Conservation (phyloP, 2,888 invertebrate species). For the Suillia variegata region DNA sequence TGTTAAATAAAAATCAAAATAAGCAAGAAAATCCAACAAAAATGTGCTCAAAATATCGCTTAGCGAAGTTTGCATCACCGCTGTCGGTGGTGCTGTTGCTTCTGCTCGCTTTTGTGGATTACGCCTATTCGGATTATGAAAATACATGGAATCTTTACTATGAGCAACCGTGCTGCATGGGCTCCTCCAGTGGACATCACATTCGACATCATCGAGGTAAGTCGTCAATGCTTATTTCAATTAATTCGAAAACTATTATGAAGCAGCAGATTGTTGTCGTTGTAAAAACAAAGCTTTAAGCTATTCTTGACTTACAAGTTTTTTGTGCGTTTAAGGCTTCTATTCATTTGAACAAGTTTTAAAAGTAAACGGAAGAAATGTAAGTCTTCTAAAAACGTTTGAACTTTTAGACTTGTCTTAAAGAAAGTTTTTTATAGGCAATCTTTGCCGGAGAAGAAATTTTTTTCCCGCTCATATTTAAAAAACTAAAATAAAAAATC, state of each 20-base stretch:
- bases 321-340: too few species aligned
- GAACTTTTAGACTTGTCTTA: too few species aligned
- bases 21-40: conserved; percentile 2
- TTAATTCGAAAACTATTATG: not conserved
- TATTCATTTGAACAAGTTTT: too few species aligned
- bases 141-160: conserved; percentile 75
- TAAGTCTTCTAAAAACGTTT: too few species aligned
- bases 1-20: too few species aligned
- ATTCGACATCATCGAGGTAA: conserved; percentile 77
- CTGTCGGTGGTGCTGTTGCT: conserved; percentile 31
- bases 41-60: conserved; percentile 28
- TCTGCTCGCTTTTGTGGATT: conserved; percentile 53
- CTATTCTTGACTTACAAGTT: not conserved
- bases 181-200: conserved; percentile 67
- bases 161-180: conserved; percentile 76
- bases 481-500: too few species aligned
- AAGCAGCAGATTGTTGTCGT: not conserved
- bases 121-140: conserved; percentile 65
- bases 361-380: too few species aligned
- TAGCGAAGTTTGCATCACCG: conserved; percentile 17
- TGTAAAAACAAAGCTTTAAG: not conserved
- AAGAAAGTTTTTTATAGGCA: too few species aligned
- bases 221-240: conserved; percentile 30
- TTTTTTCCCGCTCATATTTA: too few species aligned
- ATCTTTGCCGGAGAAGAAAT: too few species aligned